These are phyloP conservation scores for Sparidentex hasta DNA, from an alignment of 2,797 vertebrate species.

Conservation along the genomic window DNA sequence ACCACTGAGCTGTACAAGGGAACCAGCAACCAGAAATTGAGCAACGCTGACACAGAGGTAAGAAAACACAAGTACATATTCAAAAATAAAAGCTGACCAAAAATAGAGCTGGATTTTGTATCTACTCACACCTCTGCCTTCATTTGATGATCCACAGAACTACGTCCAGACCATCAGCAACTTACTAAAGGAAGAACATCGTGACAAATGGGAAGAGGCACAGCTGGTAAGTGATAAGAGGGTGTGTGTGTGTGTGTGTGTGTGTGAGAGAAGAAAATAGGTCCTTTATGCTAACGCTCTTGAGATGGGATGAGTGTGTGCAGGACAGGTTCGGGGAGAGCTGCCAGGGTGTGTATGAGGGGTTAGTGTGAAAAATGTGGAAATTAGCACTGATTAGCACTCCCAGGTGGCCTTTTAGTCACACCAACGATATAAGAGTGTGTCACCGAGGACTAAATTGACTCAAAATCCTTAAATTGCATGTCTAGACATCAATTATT, in stretches of 20 bases:
- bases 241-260: slow-evolving; percentile 23
- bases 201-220: slow-evolving; percentile 97
- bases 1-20: slow-evolving; percentile 93
- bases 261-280: slow-evolving; percentile 34
- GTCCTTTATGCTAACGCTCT: slow-evolving; percentile 13
- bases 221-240: slow-evolving; percentile 91
- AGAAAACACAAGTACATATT: neutral
- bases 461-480: neutral
- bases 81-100: slow-evolving; percentile 12
- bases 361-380: slow-evolving; percentile 23
- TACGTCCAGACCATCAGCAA: slow-evolving; percentile 98
- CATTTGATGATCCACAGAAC: slow-evolving; percentile 86
- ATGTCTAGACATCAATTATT: neutral
- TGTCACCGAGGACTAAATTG: neutral
- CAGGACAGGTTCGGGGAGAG: slow-evolving; percentile 19
- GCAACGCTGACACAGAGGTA: slow-evolving; percentile 93
- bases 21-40: slow-evolving; percentile 89
- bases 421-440: neutral
- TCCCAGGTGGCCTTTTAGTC: slow-evolving; percentile 14
- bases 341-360: slow-evolving; percentile 6
- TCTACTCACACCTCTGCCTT: slow-evolving; percentile 51
- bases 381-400: slow-evolving; percentile 30
- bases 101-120: slow-evolving; percentile 31
- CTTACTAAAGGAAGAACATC: slow-evolving; percentile 94
- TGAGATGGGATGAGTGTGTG: slow-evolving; percentile 33